phyloP scores from a whole-genome alignment of 2,888 invertebrate species.

The Cyclophora punctaria region DNA sequence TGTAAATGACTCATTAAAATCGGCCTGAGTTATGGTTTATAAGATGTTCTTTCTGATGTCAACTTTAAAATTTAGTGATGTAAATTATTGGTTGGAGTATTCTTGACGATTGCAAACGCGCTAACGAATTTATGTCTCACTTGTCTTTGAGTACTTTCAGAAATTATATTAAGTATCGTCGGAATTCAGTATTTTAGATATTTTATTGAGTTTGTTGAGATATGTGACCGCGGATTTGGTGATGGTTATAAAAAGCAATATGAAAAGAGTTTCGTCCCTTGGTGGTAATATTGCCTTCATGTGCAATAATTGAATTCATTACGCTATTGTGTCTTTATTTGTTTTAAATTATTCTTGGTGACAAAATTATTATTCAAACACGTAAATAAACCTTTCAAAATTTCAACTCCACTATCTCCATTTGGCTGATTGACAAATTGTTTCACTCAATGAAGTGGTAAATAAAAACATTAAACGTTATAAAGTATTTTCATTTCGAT shows the following conservation, averaged over 20 bases:
- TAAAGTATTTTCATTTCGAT: too few relatives aligned
- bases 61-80: constrained; percentile 70
- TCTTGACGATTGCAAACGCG: constrained; percentile 65
- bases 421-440: background rate
- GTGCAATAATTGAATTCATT: too few relatives aligned
- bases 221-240: constrained; percentile 49
- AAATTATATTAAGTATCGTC: constrained; percentile 46
- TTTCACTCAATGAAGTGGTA: background rate
- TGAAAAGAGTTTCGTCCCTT: background rate
- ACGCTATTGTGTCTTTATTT: too few relatives aligned
- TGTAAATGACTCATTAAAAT: constrained; percentile 47
- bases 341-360: too few relatives aligned
- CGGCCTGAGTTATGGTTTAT: constrained; percentile 60
- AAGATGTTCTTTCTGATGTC: constrained; percentile 72
- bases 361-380: background rate
- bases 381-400: constrained; percentile 2
- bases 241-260: constrained; percentile 46
- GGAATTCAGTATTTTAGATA: constrained; percentile 58
- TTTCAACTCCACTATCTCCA: too few relatives aligned
- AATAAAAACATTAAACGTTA: too few relatives aligned
- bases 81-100: constrained; percentile 64
- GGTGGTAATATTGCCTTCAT: too few relatives aligned
- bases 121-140: constrained; percentile 67
- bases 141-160: constrained; percentile 56
- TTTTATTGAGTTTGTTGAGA: constrained; percentile 59